phyloP scores from a whole-genome alignment of 2,797 vertebrate genomes.

The Cygnus olor region DNA sequence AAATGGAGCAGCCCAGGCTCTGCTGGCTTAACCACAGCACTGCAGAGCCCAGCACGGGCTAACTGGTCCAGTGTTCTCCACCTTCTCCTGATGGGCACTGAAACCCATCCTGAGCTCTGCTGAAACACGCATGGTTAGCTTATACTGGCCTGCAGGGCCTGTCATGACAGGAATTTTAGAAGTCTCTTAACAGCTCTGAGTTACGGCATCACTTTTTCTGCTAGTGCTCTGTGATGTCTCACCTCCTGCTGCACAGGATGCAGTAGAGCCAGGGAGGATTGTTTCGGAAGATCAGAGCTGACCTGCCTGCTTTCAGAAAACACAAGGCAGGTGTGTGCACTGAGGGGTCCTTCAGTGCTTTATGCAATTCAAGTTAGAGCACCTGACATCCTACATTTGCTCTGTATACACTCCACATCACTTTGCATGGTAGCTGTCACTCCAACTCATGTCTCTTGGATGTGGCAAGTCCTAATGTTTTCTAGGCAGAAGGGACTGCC shows the following conservation, averaged over 20 bases:
- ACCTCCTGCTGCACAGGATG: neutral
- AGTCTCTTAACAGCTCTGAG: neutral
- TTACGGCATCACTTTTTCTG: neutral
- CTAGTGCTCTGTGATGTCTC: neutral
- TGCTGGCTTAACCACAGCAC: neutral
- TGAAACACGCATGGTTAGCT: neutral
- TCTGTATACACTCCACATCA: neutral
- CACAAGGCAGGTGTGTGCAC: neutral
- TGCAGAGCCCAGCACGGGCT: neutral
- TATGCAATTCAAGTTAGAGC: neutral
- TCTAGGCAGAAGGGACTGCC: neutral
- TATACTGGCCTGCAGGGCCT: neutral
- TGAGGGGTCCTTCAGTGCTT: neutral
- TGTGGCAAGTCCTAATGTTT: neutral
- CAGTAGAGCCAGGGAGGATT: neutral
- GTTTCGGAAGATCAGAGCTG: neutral
- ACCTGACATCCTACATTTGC: neutral
- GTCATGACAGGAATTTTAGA: neutral
- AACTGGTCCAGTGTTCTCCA: neutral
- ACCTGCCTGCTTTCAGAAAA: neutral
- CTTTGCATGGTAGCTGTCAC: neutral
- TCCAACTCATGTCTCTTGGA: neutral
- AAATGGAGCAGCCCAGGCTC: neutral
- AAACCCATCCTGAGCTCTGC: neutral
- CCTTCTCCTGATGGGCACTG: neutral